A percentile compares a stretch with the other conserved stretches of the same genome.
phyloP scores from a whole-genome alignment of 1,140 invertebrate species.

The Melipona quadrifasciata region DNA sequence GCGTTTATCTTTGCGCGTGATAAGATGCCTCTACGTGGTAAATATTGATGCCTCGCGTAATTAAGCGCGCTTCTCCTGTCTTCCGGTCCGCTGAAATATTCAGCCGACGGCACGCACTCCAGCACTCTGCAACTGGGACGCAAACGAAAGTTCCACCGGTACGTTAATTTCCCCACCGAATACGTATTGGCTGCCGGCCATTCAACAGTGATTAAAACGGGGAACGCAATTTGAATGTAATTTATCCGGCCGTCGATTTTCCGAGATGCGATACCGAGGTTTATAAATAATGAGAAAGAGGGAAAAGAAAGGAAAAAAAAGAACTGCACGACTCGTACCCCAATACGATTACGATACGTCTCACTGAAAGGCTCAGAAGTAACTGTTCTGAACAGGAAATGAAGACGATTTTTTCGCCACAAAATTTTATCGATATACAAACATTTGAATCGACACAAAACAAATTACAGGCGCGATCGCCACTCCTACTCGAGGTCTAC shows the following conservation, averaged over 20 bases:
- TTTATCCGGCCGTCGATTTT: neutral
- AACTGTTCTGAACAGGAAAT: no score
- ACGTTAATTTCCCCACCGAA: neutral
- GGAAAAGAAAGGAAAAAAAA: no score
- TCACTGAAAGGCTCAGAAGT: no score
- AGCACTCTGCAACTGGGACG: neutral
- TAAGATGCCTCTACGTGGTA: slow-evolving; percentile 1
- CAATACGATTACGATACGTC: no score
- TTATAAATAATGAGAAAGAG: neutral
- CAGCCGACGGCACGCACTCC: neutral
- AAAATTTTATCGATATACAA: no score
- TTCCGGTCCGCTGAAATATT: neutral
- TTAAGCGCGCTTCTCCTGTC: neutral
- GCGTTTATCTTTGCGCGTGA: slow-evolving; percentile 12
- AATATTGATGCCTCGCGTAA: slow-evolving; percentile 25
- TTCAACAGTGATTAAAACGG: neutral
- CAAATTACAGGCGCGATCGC: no score
- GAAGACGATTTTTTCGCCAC: no score
- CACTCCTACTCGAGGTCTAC: no score
- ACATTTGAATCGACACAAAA: no score
- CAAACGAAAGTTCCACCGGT: neutral
- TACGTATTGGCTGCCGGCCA: neutral
- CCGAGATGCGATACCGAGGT: neutral
- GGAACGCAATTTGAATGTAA: neutral
- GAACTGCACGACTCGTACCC: no score